Percentiles rank a stretch among this genome's conserved stretches.
Conservation (phyloP, 2,797 vertebrate species). For the Margarornis squamiger region DNA sequence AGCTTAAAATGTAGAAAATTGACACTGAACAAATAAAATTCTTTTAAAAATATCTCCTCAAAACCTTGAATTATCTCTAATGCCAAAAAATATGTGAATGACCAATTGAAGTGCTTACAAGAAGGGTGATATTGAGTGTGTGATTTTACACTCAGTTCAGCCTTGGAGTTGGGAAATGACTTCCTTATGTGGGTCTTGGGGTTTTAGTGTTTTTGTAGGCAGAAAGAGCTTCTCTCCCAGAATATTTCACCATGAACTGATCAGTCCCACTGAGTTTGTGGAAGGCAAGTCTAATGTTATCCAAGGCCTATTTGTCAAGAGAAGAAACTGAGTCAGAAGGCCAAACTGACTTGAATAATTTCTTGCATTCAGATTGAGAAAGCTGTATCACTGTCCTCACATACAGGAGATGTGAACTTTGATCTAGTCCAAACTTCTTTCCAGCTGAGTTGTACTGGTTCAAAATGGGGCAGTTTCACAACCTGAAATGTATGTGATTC, state of each 20-base stretch:
- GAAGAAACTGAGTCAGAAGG: background rate
- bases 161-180: background rate
- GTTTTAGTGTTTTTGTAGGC: background rate
- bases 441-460: background rate
- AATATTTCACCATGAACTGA: background rate
- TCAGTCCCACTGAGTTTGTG: background rate
- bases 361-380: background rate
- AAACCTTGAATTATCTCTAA: background rate
- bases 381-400: background rate
- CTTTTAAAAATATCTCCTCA: background rate
- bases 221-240: background rate
- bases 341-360: background rate
- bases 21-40: background rate
- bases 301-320: background rate
- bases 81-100: background rate
- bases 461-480: background rate
- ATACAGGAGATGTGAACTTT: fast-evolving
- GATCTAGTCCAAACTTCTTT: background rate
- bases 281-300: background rate
- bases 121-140: background rate
- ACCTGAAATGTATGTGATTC: background rate
- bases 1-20: background rate
- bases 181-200: background rate
- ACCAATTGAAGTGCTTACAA: background rate
- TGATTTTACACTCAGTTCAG: background rate